These are phyloP conservation scores for Xenopus tropicalis DNA, from an alignment of 2,113 vertebrate genomes.

Conservation along the genomic window DNA sequence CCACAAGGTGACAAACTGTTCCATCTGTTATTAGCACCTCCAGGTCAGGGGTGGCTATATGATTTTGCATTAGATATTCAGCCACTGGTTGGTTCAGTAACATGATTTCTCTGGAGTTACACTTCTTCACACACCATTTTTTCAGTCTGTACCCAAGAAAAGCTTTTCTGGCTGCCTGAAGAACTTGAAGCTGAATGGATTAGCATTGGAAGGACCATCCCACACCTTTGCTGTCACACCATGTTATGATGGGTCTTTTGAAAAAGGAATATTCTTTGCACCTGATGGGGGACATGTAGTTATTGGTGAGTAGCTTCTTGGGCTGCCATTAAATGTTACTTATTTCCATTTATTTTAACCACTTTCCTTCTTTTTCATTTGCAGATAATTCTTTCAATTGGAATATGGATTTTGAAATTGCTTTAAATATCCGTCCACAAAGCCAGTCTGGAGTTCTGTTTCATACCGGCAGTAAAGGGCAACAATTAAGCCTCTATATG, in stretches of 20 bases:
- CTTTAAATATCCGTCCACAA: slow-evolving; percentile 76
- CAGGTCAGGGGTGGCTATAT: too few relatives aligned
- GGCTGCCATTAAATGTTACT: slow-evolving; percentile 10
- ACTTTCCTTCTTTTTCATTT: slow-evolving; percentile 34
- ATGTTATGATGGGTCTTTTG: slow-evolving; percentile 71
- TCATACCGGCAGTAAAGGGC: slow-evolving; percentile 64
- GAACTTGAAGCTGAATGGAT: slow-evolving; percentile 78
- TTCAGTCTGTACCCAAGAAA: slow-evolving; percentile 71
- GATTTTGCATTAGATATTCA: too few relatives aligned
- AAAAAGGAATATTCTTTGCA: slow-evolving; percentile 82
- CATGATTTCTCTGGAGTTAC: too few relatives aligned
- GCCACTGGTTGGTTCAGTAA: too few relatives aligned
- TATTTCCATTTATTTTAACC: not conserved
- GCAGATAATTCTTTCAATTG: slow-evolving; percentile 70
- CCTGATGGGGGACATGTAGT: slow-evolving; percentile 73
- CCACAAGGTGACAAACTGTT: too few relatives aligned
- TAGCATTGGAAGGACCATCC: slow-evolving; percentile 59
- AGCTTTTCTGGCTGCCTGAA: slow-evolving; percentile 84
- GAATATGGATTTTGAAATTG: slow-evolving; percentile 73
- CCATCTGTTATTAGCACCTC: too few relatives aligned
- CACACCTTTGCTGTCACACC: slow-evolving; percentile 69
- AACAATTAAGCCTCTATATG: slow-evolving; percentile 77
- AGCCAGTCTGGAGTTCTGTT: slow-evolving; percentile 72
- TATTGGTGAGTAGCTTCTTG: slow-evolving; percentile 66
- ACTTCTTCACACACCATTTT: too few relatives aligned